Evolutionary conservation across 2,113 vertebrate genomes (phyloP), one percentile per base, ranked within the genome.

Genomic region (Aramus guarauna): DNA sequence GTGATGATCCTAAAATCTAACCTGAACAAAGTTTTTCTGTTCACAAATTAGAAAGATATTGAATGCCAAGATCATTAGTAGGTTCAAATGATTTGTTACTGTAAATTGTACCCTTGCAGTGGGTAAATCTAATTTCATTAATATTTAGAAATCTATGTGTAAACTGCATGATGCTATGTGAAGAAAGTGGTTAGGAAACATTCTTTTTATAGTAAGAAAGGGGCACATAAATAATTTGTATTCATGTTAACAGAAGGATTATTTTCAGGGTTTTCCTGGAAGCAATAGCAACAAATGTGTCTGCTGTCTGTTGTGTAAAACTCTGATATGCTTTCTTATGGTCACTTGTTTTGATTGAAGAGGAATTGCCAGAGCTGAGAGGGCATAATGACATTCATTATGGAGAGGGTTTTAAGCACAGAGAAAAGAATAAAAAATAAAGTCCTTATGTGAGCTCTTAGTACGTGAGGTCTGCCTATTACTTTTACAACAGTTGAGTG

Each of bases 281-380:
- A 96, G 77, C 71, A 83, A 19, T 5, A 85, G 47, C 56, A 68
- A 69, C 34, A 85, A 86, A 66, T 19, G 12, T 79, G 39, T 48
- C 63, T 68, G 23, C n/a, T 85, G 47, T 58, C 76, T 50, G 29
- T 50, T 53, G 26, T 66, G 50, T 50, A 27, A 47, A 43, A 53
- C 30, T 80, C 68, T 94, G 79, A 94, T 78, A 56, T 69, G 78
- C 21, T 96, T 96, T 94, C 66, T 43, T 73, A 55, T 48, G 92
- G 80, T 89, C 94, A 69, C 66, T 97, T 97, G 62, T 82, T 97
- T 96, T 92, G 85, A 96, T 67, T 85, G 88, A 97, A 95, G 66
- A 87, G 68, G 69, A 87, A 86, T 47, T 94, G 53, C 60, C 58
- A 20, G 62, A 81, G 50, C 88, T 92, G 94, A 94, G 78, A 94